Evolutionary conservation across 2,797 vertebrate genomes (phyloP), one percentile per base, ranked within the genome.

Genomic region (Falco rusticolus): DNA sequence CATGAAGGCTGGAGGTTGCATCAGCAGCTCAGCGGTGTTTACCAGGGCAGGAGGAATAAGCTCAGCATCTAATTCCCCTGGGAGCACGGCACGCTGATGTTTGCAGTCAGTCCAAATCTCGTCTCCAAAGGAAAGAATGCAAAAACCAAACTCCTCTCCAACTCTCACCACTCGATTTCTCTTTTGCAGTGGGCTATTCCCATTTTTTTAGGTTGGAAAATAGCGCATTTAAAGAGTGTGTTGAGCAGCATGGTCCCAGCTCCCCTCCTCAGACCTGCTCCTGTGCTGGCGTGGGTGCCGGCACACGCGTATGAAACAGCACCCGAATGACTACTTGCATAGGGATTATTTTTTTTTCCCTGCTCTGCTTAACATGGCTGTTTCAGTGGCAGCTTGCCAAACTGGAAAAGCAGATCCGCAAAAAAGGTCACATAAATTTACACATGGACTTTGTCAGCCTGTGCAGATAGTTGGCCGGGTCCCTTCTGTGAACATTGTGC

Each of bases 1-100:
- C 31, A 1, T 16, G n/a, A 39, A 45, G 61, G 81, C 92, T 80
- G 95, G 93, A 80, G 76, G 82, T 92, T 93, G 94, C 92, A 70
- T 82, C 95, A 85, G 86, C 81, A 63, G 87, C 84, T 76, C 66
- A 5, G 89, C 11, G 6, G 69, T 80, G 79, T 86, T 86, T 87
- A 59, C 59, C 75, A 29, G 91, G 89, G 87, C 68, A 75, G 81
- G 82, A 86, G 78, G 61, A 37, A 41, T 2, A 14, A 70, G 69
- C 80, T 31, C 79, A 13, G 41, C 7, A 1, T 34, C 66, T 17
- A 1, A 5, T 48, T 89, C 91, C 93, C 89, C 84, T 0, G 22
- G 47, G 79, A 90, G 22, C 64, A 3, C 21, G 4, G 51, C 34
- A 0, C 3, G 18, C 81, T 37, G 61, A 26, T 59, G 64, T 39